phyloP scores from a whole-genome alignment of 1,140 invertebrate species.

The Trichonephila clavata region DNA sequence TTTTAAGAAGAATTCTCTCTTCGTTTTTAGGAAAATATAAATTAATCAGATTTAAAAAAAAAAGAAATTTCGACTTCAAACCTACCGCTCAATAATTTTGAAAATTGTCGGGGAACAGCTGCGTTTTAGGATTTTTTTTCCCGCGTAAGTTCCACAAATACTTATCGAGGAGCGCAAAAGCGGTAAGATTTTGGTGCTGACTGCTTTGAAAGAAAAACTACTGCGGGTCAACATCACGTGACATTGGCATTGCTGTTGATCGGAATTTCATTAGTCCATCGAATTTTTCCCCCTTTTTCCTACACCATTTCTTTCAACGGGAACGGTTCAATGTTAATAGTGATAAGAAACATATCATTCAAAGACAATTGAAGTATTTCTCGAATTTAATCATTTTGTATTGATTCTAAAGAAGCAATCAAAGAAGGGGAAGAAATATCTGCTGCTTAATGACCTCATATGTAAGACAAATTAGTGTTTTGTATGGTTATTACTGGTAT shows the following conservation, averaged over 20 bases:
- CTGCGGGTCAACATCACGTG: conserved; percentile 44
- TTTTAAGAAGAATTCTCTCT: background rate
- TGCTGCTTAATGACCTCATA: background rate
- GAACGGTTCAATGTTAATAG: conserved; percentile 18
- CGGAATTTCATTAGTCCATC: conserved; percentile 54
- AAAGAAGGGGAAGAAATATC: background rate
- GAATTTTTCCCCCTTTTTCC: conserved; percentile 33
- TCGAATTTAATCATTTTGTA: conserved; percentile 22
- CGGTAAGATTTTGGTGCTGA: conserved; percentile 10
- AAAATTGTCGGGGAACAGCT: conserved; percentile 55
- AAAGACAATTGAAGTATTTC: conserved; percentile 19
- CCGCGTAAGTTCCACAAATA: background rate
- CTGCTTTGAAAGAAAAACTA: background rate
- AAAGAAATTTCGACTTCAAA: conserved; percentile 31
- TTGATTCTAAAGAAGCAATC: background rate
- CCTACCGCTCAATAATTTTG: conserved; percentile 55
- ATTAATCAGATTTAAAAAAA: background rate
- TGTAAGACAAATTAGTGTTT: no score
- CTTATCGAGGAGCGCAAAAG: conserved; percentile 45
- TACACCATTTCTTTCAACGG: background rate
- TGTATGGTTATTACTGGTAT: no score
- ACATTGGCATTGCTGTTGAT: conserved; percentile 53
- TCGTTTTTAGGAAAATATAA: conserved; percentile 18
- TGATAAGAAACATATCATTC: conserved; percentile 51
- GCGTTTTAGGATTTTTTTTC: conserved; percentile 30